A percentile compares a stretch with the other conserved stretches of the same genome.
These are phyloP conservation scores for Nothoprocta pentlandii DNA, from an alignment of 2,113 vertebrate species.

Conservation along the genomic window DNA sequence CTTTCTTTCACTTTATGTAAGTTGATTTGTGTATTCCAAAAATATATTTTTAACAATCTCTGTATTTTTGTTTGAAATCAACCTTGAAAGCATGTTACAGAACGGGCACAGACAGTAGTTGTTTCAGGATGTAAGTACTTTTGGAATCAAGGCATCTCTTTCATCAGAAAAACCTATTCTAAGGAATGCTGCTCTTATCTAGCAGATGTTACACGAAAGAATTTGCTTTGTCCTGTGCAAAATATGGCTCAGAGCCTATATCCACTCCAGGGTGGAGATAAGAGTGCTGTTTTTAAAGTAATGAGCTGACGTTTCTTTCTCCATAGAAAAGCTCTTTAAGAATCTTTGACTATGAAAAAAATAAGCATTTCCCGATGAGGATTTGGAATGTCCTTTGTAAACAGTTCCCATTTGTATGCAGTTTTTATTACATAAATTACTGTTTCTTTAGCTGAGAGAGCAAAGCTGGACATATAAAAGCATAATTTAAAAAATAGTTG, in stretches of 20 bases:
- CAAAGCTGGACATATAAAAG: background rate
- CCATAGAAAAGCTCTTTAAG: conserved; percentile 29
- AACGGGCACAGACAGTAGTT: background rate
- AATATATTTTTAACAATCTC: background rate
- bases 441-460: conserved; percentile 7
- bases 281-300: conserved; percentile 55
- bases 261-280: conserved; percentile 1
- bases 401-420: background rate
- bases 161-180: conserved; percentile 61
- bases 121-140: conserved; percentile 21
- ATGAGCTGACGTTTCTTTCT: conserved; percentile 22
- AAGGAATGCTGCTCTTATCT: conserved; percentile 54
- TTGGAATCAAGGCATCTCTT: conserved; percentile 35
- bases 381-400: conserved; percentile 47
- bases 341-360: conserved; percentile 42
- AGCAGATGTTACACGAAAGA: conserved; percentile 50
- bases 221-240: conserved; percentile 52
- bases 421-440: background rate
- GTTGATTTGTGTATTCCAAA: background rate
- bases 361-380: background rate
- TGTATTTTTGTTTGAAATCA: background rate
- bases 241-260: conserved; percentile 51
- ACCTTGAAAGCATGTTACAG: background rate
- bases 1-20: background rate
- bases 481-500: background rate